A percentile compares a stretch with the other conserved stretches of the same genome.
Conservation (phyloP, 1,140 invertebrate species). For the Eciton burchellii region DNA sequence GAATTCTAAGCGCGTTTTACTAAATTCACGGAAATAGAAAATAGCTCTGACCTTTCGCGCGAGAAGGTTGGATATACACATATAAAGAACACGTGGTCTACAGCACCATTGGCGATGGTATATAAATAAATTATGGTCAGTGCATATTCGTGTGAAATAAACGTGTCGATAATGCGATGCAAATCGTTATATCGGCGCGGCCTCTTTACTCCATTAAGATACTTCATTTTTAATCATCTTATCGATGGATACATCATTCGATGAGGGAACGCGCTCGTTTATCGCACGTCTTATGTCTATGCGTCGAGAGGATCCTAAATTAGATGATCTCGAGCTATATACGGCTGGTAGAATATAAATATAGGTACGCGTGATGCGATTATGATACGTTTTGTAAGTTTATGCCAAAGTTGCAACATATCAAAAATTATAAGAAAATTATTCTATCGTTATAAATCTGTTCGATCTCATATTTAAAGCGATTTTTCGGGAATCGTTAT, state of each 20-base stretch:
- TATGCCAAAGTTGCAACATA: constrained; percentile 45
- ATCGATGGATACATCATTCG: no score
- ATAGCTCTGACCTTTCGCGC: constrained; percentile 54
- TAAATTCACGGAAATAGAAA: constrained; percentile 49
- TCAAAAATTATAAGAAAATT: constrained; percentile 24
- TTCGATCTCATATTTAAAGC: background rate
- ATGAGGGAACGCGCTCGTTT: constrained; percentile 1
- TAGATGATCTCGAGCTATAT: background rate
- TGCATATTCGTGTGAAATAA: constrained; percentile 45
- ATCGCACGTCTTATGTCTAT: constrained; percentile 40
- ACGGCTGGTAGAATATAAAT: background rate
- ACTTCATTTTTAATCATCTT: constrained; percentile 23
- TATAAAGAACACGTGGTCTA: constrained; percentile 32
- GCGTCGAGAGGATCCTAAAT: background rate
- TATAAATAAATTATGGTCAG: constrained; percentile 54
- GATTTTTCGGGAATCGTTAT: background rate
- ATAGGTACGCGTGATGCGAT: constrained; percentile 7
- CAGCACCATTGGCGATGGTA: constrained; percentile 29
- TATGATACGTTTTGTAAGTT: background rate
- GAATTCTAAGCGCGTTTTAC: constrained; percentile 44
- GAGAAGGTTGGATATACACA: constrained; percentile 38
- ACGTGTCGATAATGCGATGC: constrained; percentile 32
- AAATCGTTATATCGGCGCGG: constrained; percentile 9
- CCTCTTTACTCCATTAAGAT: constrained; percentile 28
- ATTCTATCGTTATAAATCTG: constrained; percentile 1